These are phyloP conservation scores for Spinus olivaceus DNA, from an alignment of 2,797 vertebrate genomes.

Conservation along the genomic window DNA sequence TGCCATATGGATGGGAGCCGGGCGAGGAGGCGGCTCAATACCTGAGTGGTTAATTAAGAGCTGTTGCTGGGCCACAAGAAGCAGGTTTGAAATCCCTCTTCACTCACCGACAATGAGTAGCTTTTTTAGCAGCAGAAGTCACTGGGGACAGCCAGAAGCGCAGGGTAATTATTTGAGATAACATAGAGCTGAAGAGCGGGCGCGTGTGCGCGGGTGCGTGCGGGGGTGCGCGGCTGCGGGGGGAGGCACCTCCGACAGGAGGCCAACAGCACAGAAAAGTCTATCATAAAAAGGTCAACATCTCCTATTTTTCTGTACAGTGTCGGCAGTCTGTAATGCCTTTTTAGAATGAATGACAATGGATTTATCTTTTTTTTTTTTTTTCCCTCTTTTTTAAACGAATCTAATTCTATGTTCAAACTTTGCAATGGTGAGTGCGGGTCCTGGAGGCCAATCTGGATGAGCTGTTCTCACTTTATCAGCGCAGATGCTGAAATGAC, in stretches of 20 bases:
- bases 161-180: constrained; percentile 98
- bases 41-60: constrained; percentile 99
- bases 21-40: constrained; percentile 90
- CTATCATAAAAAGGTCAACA: constrained; percentile 94
- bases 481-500: constrained; percentile 77
- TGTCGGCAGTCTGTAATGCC: constrained; percentile 85
- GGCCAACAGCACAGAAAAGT: constrained; percentile 75
- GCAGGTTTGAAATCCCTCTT: constrained; percentile 92
- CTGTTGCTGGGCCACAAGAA: constrained; percentile 93
- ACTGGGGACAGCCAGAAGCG: constrained; percentile 90
- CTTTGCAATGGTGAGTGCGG: constrained; percentile 79
- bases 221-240: constrained; percentile 27
- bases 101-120: constrained; percentile 84
- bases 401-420: constrained; percentile 91
- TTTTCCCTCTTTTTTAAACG: constrained; percentile 33
- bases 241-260: constrained; percentile 79
- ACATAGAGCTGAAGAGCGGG: constrained; percentile 84
- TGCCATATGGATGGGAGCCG: constrained; percentile 94
- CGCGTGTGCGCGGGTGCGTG: constrained; percentile 24
- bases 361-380: constrained; percentile 66
- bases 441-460: constrained; percentile 83
- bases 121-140: constrained; percentile 85
- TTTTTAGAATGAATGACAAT: constrained; percentile 89
- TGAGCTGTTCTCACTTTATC: constrained; percentile 88
- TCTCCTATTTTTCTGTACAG: constrained; percentile 85